Evolutionary conservation across 2,888 invertebrate genomes (phyloP).

Genomic region (Xylota sylvarum): DNA sequence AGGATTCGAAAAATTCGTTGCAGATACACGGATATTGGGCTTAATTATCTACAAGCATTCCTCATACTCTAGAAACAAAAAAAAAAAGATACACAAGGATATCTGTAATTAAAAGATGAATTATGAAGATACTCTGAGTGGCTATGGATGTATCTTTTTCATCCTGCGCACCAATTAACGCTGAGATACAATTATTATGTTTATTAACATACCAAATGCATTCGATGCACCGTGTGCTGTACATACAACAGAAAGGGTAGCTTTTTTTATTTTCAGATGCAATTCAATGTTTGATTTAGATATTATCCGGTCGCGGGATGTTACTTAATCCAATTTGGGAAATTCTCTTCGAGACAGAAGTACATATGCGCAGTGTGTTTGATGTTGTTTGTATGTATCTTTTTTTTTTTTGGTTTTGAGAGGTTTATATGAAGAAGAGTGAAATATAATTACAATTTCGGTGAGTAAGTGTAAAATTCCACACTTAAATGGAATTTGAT

Average conservation of each 20-base stretch:
- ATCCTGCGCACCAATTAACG: constrained; percentile 44
- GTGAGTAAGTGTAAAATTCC: constrained; percentile 55
- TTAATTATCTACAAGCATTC: constrained; percentile 37
- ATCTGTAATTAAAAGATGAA: constrained; percentile 61
- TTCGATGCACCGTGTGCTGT: constrained; percentile 45
- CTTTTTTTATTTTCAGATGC: constrained; percentile 13
- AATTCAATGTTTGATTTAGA: constrained; percentile 34
- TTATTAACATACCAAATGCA: constrained; percentile 57
- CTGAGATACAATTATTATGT: constrained; percentile 47
- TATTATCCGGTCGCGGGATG: constrained; percentile 48
- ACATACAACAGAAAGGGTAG: constrained; percentile 23
- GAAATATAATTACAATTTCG: constrained; percentile 33
- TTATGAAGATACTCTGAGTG: constrained; percentile 28
- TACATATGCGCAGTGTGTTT: constrained; percentile 32
- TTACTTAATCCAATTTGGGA: constrained; percentile 56
- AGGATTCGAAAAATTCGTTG: constrained; percentile 36
- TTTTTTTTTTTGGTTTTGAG: neutral
- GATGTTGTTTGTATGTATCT: neutral
- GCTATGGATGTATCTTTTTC: constrained; percentile 43
- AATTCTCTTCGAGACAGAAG: neutral
- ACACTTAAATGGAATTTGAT: constrained; percentile 48
- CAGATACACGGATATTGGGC: constrained; percentile 44
- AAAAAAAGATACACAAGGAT: constrained; percentile 16
- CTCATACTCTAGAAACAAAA: constrained; percentile 36
- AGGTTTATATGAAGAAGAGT: neutral